These are phyloP conservation scores for Carlito syrichta DNA, from an alignment of 2,113 vertebrate species.

Conservation along the genomic window DNA sequence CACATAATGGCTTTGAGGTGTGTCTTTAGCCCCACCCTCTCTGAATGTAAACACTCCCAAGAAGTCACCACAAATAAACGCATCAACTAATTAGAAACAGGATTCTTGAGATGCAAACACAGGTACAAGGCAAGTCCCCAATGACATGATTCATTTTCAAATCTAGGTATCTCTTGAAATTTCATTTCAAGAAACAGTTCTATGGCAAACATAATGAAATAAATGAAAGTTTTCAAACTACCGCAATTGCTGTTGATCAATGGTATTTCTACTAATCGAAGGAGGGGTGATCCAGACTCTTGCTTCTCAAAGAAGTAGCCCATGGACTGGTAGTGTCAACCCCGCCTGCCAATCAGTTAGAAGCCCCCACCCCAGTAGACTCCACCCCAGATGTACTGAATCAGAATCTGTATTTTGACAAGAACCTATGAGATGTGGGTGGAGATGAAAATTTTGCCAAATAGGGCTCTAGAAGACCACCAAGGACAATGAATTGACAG, in stretches of 20 bases:
- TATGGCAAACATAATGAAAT: neutral
- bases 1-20: no score
- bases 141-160: neutral
- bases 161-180: neutral
- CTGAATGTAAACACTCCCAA: neutral
- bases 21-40: neutral
- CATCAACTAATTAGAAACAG: neutral
- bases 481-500: neutral
- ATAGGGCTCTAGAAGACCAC: neutral
- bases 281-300: neutral
- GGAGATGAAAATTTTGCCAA: neutral
- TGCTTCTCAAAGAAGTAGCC: neutral
- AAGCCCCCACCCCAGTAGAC: neutral
- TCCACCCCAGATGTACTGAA: neutral
- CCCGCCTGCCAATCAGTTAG: neutral
- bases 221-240: neutral
- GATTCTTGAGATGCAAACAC: neutral
- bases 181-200: neutral
- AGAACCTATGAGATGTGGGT: neutral
- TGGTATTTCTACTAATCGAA: neutral
- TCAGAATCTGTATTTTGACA: neutral
- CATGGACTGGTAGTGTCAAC: rapidly evolving
- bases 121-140: neutral
- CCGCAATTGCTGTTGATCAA: neutral
- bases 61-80: neutral